Percentiles rank a stretch among this genome's conserved stretches.
Conservation (phyloP, 2,113 vertebrate genomes). For the Burhinus oedicnemus region DNA sequence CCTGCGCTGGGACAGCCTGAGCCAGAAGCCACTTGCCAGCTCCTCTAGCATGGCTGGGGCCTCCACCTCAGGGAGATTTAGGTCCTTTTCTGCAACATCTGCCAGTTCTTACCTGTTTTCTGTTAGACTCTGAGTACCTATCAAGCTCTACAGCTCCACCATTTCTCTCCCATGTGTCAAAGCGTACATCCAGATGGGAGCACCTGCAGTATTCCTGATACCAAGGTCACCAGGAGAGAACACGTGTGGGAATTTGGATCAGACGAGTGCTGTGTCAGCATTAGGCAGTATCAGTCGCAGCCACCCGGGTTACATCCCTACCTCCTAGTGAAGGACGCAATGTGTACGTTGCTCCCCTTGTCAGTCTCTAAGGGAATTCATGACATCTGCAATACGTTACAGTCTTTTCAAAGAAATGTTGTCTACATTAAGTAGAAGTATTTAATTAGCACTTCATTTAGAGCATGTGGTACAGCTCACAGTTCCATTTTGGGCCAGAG, state of each 20-base stretch:
- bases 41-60: not conserved
- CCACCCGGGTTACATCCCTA: accelerated
- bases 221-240: not conserved
- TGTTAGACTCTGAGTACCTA: not conserved
- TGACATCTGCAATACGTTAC: constrained; percentile 33
- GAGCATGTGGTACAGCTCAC: constrained; percentile 55
- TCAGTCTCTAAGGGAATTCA: not conserved
- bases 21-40: not conserved
- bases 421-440: constrained; percentile 50
- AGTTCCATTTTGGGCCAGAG: constrained; percentile 2
- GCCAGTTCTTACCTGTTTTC: not conserved
- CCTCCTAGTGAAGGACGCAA: not conserved
- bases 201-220: not conserved
- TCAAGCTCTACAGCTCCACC: not conserved
- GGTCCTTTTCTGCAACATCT: not conserved
- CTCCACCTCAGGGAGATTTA: not conserved
- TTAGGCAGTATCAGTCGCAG: not conserved
- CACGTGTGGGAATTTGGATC: accelerated
- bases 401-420: not conserved
- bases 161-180: accelerated
- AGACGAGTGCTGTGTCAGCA: not conserved
- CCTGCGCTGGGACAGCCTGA: not conserved
- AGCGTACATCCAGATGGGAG: not conserved
- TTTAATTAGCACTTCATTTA: constrained; percentile 66
- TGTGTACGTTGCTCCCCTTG: accelerated